Evolutionary conservation across 2,888 invertebrate genomes (phyloP).

Genomic region (Metallyticus violacea): DNA sequence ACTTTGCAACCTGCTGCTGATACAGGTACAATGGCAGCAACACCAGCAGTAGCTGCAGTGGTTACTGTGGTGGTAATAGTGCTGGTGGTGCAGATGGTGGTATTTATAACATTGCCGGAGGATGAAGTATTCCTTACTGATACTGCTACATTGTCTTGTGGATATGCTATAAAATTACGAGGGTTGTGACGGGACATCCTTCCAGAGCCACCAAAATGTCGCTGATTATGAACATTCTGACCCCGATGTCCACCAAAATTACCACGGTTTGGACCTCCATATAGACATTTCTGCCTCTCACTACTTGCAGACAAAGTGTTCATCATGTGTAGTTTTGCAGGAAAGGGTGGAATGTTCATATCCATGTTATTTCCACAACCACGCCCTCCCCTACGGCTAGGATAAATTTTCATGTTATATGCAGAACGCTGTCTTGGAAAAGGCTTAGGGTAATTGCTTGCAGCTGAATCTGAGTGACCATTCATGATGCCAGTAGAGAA

Average conservation of each 20-base stretch:
- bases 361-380: background rate
- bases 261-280: background rate
- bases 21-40: background rate
- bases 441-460: background rate
- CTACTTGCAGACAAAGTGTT: background rate
- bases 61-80: background rate
- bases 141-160: too few species aligned
- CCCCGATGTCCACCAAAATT: background rate
- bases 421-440: background rate
- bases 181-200: background rate
- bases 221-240: background rate
- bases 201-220: background rate
- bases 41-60: background rate
- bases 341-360: constrained; percentile 5
- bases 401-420: background rate
- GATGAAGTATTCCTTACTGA: background rate
- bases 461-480: background rate
- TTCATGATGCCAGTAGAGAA: background rate
- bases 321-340: constrained; percentile 7
- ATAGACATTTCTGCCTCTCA: background rate
- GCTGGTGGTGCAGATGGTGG: background rate
- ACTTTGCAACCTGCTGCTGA: too few species aligned
- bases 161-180: too few species aligned
- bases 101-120: background rate
- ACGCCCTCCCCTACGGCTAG: background rate